Evolutionary conservation across 2,888 invertebrate genomes (phyloP).

Genomic region (Nudaria mundana): DNA sequence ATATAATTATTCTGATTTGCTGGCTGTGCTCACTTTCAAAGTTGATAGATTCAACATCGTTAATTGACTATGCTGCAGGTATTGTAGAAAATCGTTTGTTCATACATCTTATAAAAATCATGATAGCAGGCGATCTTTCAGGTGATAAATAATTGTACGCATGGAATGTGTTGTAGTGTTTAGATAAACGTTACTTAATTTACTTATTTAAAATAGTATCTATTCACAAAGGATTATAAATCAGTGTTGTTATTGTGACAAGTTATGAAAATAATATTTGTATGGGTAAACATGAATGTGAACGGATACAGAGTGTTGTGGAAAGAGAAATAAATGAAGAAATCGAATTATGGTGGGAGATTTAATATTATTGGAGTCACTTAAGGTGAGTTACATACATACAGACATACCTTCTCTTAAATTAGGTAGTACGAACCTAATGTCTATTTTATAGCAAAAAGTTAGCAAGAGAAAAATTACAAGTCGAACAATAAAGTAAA

Average conservation of each 20-base stretch:
- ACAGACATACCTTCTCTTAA: too few species aligned
- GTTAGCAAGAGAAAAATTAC: too few species aligned
- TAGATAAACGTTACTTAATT: conserved; percentile 20
- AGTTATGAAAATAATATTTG: conserved; percentile 29
- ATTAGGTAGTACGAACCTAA: too few species aligned
- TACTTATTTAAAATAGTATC: neutral
- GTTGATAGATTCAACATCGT: conserved; percentile 4
- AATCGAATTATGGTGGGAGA: conserved; percentile 23
- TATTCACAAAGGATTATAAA: neutral
- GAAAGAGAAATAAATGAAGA: conserved; percentile 10
- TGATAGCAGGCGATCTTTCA: conserved; percentile 49
- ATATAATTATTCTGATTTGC: conserved; percentile 8
- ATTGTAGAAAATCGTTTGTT: conserved; percentile 14
- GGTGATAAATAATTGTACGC: conserved; percentile 44
- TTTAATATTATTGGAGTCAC: conserved; percentile 22
- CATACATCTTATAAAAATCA: conserved; percentile 36
- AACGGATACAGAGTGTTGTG: conserved; percentile 14
- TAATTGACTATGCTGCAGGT: conserved; percentile 8
- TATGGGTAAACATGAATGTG: conserved; percentile 24
- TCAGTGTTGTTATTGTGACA: conserved; percentile 25
- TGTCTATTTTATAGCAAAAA: too few species aligned
- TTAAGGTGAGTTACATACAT: conserved; percentile 39
- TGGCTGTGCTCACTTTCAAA: conserved; percentile 1
- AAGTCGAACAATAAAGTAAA: too few species aligned
- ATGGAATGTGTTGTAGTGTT: conserved; percentile 29